These are phyloP conservation scores for Pyrocephalus nanus DNA, from an alignment of 2,797 vertebrate species.

Conservation along the genomic window DNA sequence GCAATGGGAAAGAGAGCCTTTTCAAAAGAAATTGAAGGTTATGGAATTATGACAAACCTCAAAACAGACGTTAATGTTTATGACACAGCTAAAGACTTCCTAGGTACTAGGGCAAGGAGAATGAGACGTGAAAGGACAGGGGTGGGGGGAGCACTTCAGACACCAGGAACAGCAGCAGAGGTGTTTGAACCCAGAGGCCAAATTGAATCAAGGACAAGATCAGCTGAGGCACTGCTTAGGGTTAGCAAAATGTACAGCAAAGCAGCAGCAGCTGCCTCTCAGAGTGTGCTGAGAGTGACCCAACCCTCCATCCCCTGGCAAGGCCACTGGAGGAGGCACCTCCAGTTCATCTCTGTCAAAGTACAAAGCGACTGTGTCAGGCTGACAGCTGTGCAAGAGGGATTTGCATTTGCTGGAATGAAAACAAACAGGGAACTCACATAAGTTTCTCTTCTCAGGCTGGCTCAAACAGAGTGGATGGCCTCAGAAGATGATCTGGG, in stretches of 20 bases:
- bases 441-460: not conserved
- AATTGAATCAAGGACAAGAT: not conserved
- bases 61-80: not conserved
- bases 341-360: not conserved
- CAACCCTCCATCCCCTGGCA: not conserved
- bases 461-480: not conserved
- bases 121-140: rapidly evolving
- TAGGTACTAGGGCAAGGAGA: not conserved
- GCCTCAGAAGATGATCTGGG: rapidly evolving
- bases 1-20: not conserved
- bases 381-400: not conserved
- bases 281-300: not conserved
- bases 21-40: not conserved
- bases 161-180: not conserved
- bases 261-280: not conserved
- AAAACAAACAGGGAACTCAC: not conserved
- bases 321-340: not conserved
- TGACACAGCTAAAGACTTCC: not conserved
- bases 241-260: not conserved
- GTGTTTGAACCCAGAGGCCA: not conserved
- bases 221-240: not conserved
- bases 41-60: not conserved
- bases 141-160: not conserved
- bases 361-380: not conserved
- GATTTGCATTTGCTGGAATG: not conserved